These are phyloP conservation scores for Vespertilio murinus DNA, from an alignment of 2,797 vertebrate genomes.

Conservation along the genomic window DNA sequence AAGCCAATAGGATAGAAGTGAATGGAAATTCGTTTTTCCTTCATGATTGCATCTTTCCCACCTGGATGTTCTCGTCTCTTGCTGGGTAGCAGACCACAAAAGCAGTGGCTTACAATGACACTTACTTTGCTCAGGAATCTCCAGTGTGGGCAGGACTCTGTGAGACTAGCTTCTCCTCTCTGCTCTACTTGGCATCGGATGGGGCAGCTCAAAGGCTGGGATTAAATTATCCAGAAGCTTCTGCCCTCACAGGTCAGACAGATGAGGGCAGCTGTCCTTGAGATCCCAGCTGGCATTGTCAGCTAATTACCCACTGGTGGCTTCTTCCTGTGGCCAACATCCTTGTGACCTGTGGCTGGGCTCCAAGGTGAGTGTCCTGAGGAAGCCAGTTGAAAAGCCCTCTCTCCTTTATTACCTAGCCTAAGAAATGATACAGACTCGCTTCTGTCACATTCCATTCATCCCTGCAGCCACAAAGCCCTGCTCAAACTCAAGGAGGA, in stretches of 20 bases:
- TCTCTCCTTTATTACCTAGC: background rate
- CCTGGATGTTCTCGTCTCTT: background rate
- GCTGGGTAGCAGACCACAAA: background rate
- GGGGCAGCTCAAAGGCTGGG: background rate
- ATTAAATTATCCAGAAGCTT: background rate
- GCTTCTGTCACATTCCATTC: background rate
- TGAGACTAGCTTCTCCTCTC: background rate
- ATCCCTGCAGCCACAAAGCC: background rate
- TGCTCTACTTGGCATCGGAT: background rate
- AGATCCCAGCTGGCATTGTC: background rate
- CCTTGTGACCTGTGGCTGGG: background rate
- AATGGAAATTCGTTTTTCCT: constrained; percentile 76
- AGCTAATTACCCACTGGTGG: rapidly evolving
- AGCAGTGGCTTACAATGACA: background rate
- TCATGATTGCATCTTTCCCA: constrained; percentile 84
- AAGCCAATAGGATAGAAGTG: constrained; percentile 46
- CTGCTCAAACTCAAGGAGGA: background rate
- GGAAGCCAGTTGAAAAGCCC: background rate
- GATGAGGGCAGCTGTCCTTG: background rate
- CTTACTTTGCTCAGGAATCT: background rate
- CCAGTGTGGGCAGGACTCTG: too few species aligned
- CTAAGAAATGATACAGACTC: background rate
- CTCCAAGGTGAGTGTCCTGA: background rate
- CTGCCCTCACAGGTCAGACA: background rate
- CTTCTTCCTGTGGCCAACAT: background rate